Base-by-base conservation (phyloP, 2,797 vertebrate genomes). In the Mionectes olivaceus region DNA sequence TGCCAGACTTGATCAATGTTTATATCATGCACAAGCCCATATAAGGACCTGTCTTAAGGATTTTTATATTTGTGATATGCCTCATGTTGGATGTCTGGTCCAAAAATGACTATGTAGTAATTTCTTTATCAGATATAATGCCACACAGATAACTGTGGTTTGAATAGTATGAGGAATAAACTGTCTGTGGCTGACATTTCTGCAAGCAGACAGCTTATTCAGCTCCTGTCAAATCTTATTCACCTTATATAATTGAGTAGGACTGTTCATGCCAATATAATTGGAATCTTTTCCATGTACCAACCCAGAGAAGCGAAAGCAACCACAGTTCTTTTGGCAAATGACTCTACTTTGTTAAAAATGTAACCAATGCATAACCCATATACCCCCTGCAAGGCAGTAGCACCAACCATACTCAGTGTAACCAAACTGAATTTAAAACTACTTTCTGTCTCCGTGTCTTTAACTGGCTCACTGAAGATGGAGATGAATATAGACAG, bases 81-180 rank as follows among this genome's bases (percentile, higher is more conserved):
- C n/a, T 92, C 7, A 2, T 46, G 35, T 71, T 78, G 90, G 63
- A 74, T 50, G 73, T 52, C 67, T 70, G 87, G 82, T 95, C 69
- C 24, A 78, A 87, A 93, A 94, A 55, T 46, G 22, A 52, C 69
- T 65, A 23, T 57, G 55, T 63, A 87, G 88, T 67, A 41, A 91
- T 96, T 65, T 84, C 73, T 88, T 81, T 90, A 91, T 97, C 92
- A 96, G 92, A 91, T 91, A 12, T 23, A 73, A 19, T 32, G 64
- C 76, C 89, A 53, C 44, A 30, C 9, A 49, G 85, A 85, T 71
- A 25, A 5, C 57, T 43, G 71, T 80, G 75, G 64, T 87, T 87
- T 65, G 50, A 57, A 43, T 12, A 3, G 4, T 22, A n/a, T 16
- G 23, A 92, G 68, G 56, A 90, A 70, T 70, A 89, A 95, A 84